Base-by-base conservation (phyloP, 2,113 vertebrate species). In the Glaucidium brasilianum region DNA sequence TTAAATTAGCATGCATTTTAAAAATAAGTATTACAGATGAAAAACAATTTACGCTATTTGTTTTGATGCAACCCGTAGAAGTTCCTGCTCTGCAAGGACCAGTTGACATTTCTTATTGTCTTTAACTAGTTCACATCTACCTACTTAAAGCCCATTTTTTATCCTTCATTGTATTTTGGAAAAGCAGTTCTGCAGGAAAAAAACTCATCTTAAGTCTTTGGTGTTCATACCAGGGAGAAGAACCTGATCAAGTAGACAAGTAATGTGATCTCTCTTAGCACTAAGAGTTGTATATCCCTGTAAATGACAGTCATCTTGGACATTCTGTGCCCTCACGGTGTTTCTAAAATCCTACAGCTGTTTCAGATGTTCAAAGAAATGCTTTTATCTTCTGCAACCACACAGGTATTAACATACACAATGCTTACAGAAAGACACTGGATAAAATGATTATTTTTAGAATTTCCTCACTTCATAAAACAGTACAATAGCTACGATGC, bases 361-460 rank as follows among this genome's bases (percentile, higher is more conserved):
- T 77, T 93, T 92, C 1, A 60, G 52, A n/a, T 64, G 30, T 77
- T 93, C 91, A 92, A 92, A 78, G 11, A 78, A 85, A 73, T 22
- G 37, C 41, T 63, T 92, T 82, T 89, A 60, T 92, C 92, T 90
- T 64, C n/a, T 91, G 52, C 52, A 93, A 5, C 39, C 72, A 53
- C 12, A 13, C 20, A 94, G 82, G 39, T 67, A 90, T 60, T 63
- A 75, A 73, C 19, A 19, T 45, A 74, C 39, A 92, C 91, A 94
- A 60, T 32, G 37, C 35, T 76, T 32, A 89, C 63, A 69, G 62
- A 90, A 82, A 88, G 88, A 90, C 58, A 85, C 37, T 56, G 39
- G 79, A 85, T 73, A 93, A 83, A 90, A 89, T 50, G 23, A 60
- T 67, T 97, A 95, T 93, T 96, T 96, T 96, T 95, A 92, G 94